These are phyloP conservation scores for Mactra quadrangularis DNA, from an alignment of 1,140 invertebrate genomes.

Conservation along the genomic window DNA sequence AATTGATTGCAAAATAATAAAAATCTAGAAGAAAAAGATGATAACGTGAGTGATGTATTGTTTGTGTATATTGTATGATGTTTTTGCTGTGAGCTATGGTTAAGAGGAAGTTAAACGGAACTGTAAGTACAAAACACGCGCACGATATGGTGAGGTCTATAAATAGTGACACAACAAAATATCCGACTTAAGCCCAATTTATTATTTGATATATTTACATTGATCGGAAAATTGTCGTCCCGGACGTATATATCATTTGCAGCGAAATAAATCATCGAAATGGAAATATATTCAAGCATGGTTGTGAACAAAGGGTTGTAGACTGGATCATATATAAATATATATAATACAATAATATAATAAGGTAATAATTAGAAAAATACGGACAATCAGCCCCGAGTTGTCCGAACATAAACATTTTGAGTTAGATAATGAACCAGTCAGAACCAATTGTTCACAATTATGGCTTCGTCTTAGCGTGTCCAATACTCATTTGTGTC, in stretches of 20 bases:
- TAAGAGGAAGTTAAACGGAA: too few species aligned
- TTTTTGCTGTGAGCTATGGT: too few species aligned
- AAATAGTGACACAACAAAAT: too few species aligned
- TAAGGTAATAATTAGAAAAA: not conserved
- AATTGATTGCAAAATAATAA: too few species aligned
- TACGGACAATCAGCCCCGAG: constrained; percentile 37
- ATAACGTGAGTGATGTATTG: too few species aligned
- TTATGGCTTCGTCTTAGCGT: not conserved
- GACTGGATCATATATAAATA: constrained; percentile 6
- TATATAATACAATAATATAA: constrained; percentile 10
- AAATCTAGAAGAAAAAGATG: too few species aligned
- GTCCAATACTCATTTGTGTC: too few species aligned
- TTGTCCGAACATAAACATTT: constrained; percentile 8
- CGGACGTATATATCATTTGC: not conserved
- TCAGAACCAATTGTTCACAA: constrained; percentile 26
- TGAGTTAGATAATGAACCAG: constrained; percentile 18
- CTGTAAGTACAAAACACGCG: too few species aligned
- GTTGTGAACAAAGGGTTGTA: constrained; percentile 38
- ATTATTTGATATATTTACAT: constrained; percentile 37
- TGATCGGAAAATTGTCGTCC: constrained; percentile 9
- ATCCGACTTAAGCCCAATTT: constrained; percentile 61
- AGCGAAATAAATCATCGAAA: constrained; percentile 26
- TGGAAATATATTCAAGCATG: not conserved
- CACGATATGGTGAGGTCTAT: not conserved
- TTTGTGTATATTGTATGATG: not conserved